Conservation (phyloP, 2,888 invertebrate genomes). For the Athripsodes cinereus region DNA sequence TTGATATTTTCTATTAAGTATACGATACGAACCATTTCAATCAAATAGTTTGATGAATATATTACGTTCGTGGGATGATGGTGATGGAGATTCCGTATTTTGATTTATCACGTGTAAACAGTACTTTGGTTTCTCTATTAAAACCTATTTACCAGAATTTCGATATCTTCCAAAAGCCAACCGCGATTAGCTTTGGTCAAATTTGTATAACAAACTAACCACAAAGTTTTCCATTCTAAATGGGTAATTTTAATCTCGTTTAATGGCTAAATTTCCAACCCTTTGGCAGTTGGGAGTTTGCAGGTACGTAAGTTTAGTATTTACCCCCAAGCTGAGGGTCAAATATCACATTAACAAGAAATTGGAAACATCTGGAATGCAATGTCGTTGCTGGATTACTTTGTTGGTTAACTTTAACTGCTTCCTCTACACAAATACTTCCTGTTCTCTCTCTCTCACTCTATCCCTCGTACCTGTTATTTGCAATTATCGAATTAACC, state of each 20-base stretch:
- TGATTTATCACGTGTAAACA: no score
- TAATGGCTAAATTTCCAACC: neutral
- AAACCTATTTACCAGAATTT: neutral
- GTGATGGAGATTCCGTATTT: no score
- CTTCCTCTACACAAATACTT: no score
- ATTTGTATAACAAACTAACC: slow-evolving; percentile 1
- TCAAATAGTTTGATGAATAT: no score
- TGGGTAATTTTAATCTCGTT: neutral
- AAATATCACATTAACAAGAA: neutral
- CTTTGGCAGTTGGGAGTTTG: neutral
- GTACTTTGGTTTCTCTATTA: no score
- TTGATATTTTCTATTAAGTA: no score
- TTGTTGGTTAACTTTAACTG: no score
- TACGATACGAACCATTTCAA: no score
- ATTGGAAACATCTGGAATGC: neutral
- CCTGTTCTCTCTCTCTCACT: no score
- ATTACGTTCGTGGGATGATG: no score
- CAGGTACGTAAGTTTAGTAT: neutral
- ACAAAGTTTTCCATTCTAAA: neutral
- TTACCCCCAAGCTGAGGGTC: neutral
- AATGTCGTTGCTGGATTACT: neutral
- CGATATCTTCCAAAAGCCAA: neutral
- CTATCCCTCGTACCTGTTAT: no score
- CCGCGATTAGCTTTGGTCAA: neutral
- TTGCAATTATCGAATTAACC: no score